These are phyloP conservation scores for Adoxophyes honmai DNA, from an alignment of 1,140 invertebrate species.

Conservation along the genomic window DNA sequence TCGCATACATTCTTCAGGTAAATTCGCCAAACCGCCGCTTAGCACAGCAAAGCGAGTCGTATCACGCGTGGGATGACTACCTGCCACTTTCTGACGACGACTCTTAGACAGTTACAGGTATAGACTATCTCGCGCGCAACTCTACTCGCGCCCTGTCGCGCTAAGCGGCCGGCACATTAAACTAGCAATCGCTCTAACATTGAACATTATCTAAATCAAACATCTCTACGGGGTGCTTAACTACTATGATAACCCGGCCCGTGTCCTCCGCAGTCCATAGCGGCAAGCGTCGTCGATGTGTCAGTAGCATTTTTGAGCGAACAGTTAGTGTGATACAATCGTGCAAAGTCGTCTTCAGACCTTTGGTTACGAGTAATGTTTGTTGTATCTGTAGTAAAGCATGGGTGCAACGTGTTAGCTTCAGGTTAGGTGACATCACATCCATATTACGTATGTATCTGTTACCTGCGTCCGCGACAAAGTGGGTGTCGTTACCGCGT, in stretches of 20 bases:
- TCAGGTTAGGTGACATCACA: constrained; percentile 25
- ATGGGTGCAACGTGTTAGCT: constrained; percentile 44
- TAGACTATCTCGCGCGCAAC: too few relatives aligned
- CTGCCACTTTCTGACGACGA: too few relatives aligned
- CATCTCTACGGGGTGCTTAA: neutral
- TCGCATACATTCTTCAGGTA: too few relatives aligned
- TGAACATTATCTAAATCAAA: neutral
- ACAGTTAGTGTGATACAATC: neutral
- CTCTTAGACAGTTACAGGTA: too few relatives aligned
- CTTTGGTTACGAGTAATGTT: constrained; percentile 35
- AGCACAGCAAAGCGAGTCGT: too few relatives aligned
- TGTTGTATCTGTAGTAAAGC: constrained; percentile 29
- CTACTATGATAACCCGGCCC: neutral
- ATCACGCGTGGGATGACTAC: too few relatives aligned
- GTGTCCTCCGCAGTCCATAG: neutral
- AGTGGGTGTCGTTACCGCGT: constrained; percentile 46
- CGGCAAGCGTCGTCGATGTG: neutral
- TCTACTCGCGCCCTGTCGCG: too few relatives aligned
- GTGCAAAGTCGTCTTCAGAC: constrained; percentile 54
- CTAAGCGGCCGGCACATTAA: too few relatives aligned
- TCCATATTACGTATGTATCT: constrained; percentile 22
- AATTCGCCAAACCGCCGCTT: too few relatives aligned
- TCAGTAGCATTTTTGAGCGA: neutral
- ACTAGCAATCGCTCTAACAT: neutral
- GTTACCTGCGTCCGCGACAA: constrained; percentile 61